A percentile compares a stretch with the other conserved stretches of the same genome.
Conservation (phyloP, 2,113 vertebrate genomes). For the Elaphurus davidianus region DNA sequence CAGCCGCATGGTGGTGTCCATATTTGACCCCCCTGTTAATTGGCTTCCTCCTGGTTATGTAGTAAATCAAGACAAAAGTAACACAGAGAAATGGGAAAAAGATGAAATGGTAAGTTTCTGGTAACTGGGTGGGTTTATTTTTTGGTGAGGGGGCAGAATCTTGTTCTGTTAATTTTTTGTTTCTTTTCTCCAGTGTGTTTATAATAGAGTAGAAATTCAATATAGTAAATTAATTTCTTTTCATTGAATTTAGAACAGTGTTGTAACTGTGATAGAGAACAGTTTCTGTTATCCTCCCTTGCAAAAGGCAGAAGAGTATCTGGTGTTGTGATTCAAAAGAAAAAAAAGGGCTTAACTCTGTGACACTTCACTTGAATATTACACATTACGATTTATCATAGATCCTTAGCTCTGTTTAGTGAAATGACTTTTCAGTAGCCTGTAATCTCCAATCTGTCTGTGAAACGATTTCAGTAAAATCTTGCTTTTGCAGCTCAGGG, state of each 20-base stretch:
- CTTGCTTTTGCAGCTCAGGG: neutral
- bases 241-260: neutral
- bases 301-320: neutral
- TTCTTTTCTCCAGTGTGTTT: neutral
- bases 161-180: neutral
- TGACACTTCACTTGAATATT: neutral
- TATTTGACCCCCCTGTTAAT: constrained; percentile 98
- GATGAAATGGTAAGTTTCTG: constrained; percentile 89
- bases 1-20: constrained; percentile 99
- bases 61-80: constrained; percentile 97
- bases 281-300: neutral
- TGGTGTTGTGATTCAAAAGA: neutral
- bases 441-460: neutral
- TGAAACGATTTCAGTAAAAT: neutral
- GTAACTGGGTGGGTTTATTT: neutral
- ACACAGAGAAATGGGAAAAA: constrained; percentile 90
- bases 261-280: neutral
- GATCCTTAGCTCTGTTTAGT: neutral
- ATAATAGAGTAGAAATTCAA: neutral
- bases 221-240: neutral
- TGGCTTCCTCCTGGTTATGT: constrained; percentile 98
- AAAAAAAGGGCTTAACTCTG: neutral
- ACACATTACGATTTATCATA: neutral
- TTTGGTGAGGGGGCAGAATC: neutral
- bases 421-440: neutral